Evolutionary conservation across 2,797 vertebrate genomes (phyloP).

Genomic region (Coranthus polyacanthus): DNA sequence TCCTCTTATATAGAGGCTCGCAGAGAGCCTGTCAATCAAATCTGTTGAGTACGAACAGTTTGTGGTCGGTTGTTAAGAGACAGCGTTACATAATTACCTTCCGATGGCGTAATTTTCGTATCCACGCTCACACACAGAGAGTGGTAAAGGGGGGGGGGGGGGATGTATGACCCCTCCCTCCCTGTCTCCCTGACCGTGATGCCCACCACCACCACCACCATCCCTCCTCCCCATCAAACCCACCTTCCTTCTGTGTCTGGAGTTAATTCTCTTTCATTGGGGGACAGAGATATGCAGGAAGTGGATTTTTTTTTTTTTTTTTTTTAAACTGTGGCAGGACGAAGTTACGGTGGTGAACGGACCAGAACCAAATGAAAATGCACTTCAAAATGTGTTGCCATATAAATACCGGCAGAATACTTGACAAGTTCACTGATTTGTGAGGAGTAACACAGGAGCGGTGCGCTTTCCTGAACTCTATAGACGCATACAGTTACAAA

Average conservation of each 20-base stretch:
- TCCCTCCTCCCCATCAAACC: constrained; percentile 14
- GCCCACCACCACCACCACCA: constrained; percentile 39
- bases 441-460: not conserved
- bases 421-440: not conserved
- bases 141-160: not conserved
- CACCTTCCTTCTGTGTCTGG: constrained; percentile 36
- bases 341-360: not conserved
- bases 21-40: constrained; percentile 84
- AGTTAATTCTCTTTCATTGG: constrained; percentile 51
- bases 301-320: not conserved
- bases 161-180: constrained; percentile 34
- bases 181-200: constrained; percentile 28
- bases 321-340: not conserved
- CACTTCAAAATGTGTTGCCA: not conserved
- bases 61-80: constrained; percentile 71
- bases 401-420: not conserved
- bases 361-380: not conserved
- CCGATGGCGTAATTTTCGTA: constrained; percentile 78
- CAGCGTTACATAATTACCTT: constrained; percentile 84
- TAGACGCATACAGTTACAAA: too few relatives aligned
- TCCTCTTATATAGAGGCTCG: constrained; percentile 85
- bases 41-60: constrained; percentile 57
- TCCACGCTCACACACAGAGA: constrained; percentile 56
- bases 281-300: constrained; percentile 41
- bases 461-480: too few relatives aligned